These are phyloP conservation scores for Sinelater perroti DNA, from an alignment of 2,888 invertebrate genomes.

Conservation along the genomic window DNA sequence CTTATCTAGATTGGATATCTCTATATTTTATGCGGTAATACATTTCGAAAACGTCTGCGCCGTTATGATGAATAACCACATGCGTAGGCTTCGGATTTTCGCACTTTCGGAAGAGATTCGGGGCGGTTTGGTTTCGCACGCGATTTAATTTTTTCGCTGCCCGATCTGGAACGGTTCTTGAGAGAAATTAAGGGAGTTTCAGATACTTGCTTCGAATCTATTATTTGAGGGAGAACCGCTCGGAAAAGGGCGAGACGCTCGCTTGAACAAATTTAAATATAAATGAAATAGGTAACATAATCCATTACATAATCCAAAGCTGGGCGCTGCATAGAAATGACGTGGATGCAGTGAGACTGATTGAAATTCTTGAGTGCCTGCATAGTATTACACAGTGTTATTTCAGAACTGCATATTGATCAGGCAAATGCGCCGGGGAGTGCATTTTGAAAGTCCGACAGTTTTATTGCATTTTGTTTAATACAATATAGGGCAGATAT, in stretches of 20 bases:
- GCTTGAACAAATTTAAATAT: conserved; percentile 14
- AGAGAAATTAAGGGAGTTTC: background rate
- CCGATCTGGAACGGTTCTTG: background rate
- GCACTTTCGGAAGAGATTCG: conserved; percentile 1
- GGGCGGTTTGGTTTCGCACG: too few relatives aligned
- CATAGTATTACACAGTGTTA: conserved; percentile 24
- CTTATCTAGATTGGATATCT: conserved; percentile 54
- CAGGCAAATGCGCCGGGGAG: conserved; percentile 9
- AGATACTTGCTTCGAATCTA: too few relatives aligned
- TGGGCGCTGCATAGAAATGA: conserved; percentile 16
- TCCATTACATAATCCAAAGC: conserved; percentile 22
- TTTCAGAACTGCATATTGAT: conserved; percentile 26
- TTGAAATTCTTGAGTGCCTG: conserved; percentile 28
- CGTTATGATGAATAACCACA: conserved; percentile 30
- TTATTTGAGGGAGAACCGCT: too few relatives aligned
- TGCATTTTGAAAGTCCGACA: conserved; percentile 16
- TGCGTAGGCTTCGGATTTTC: conserved; percentile 19
- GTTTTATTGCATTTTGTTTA: too few relatives aligned
- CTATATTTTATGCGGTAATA: conserved; percentile 45
- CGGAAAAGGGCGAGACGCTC: background rate
- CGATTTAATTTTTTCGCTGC: too few relatives aligned
- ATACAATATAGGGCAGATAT: too few relatives aligned
- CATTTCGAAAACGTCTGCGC: conserved; percentile 31
- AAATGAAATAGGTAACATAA: conserved; percentile 15
- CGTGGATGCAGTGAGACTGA: background rate